phyloP scores from a whole-genome alignment of 2,113 vertebrate species.

The Propithecus coquereli region DNA sequence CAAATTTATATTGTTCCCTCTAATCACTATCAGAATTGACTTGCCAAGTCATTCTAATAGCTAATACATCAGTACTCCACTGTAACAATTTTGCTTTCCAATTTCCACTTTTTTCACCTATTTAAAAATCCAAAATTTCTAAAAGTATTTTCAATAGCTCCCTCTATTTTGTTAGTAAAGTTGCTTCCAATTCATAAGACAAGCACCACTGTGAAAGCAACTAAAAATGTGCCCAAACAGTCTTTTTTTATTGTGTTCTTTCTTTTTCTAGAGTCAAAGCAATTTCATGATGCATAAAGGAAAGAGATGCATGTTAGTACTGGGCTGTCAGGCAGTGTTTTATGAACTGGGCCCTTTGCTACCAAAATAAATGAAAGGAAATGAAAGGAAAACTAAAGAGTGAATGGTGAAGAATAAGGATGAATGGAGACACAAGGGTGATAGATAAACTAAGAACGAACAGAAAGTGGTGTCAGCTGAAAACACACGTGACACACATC shows the following conservation, averaged over 20 bases:
- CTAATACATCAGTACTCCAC: background rate
- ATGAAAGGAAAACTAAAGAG: background rate
- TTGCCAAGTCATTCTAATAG: background rate
- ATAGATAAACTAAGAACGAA: background rate
- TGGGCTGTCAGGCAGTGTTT: background rate
- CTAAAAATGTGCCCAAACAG: background rate
- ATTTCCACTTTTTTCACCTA: background rate
- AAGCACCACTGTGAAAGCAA: background rate
- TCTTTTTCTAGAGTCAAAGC: background rate
- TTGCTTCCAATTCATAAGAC: background rate
- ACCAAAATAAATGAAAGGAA: slow-evolving; percentile 1
- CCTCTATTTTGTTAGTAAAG: background rate
- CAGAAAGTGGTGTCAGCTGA: background rate
- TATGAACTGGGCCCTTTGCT: background rate
- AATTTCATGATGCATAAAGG: background rate
- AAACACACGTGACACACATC: background rate
- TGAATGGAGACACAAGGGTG: background rate
- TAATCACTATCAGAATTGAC: background rate
- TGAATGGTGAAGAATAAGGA: background rate
- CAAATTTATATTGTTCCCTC: background rate
- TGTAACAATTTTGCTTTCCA: background rate
- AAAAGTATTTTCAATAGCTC: background rate
- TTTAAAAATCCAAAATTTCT: background rate
- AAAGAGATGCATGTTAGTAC: background rate
- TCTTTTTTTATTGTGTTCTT: background rate